Evolutionary conservation across 2,113 vertebrate genomes (phyloP), one percentile per base, ranked within the genome.

Genomic region (Epinephelus cyanopodus): DNA sequence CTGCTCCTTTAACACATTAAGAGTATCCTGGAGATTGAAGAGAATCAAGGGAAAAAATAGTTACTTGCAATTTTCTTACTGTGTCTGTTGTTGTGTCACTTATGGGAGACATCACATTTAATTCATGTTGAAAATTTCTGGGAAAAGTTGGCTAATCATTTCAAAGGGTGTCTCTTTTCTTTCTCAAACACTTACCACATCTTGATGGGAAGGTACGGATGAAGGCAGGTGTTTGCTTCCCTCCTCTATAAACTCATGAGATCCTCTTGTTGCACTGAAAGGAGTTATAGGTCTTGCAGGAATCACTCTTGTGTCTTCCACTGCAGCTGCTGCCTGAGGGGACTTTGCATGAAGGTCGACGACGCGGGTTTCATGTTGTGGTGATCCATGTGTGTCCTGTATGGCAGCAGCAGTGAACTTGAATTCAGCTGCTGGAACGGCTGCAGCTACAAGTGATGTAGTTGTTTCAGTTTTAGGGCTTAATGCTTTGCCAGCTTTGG

Each of bases 1-100:
- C 82, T 95, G 94, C 70, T 95, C 94, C 17, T 79, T 77, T 50
- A 90, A 80, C 63, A 94, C 94, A 82, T 87, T 72, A 63, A 90
- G 86, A 75, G 88, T 57, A 63, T 93, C 90, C 96, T 96, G 77
- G 12, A 83, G 37, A 67, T 60, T 45, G 13, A 67, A 47, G 18
- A 17, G 7, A 27, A 78, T 23, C 29, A 2, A 62, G 25, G 12
- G 11, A 15, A 45, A 25, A 64, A 25, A 6, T 1, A 69, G 50
- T 15, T 4, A 0, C 17, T 23, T 65, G 11, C 7, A 15, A 15
- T 15, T 23, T 2, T 29, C 12, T 61, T 17, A 33, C 5, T 2
- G 5, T 48, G 57, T 54, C 6, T 70, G 6, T 17, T 54, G 48
- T 25, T 81, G 4, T 56, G 10, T 48, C 52, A 19, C 15, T 21